Evolutionary conservation across 1,140 invertebrate genomes (phyloP).

Genomic region (Palaemon carinicauda): DNA sequence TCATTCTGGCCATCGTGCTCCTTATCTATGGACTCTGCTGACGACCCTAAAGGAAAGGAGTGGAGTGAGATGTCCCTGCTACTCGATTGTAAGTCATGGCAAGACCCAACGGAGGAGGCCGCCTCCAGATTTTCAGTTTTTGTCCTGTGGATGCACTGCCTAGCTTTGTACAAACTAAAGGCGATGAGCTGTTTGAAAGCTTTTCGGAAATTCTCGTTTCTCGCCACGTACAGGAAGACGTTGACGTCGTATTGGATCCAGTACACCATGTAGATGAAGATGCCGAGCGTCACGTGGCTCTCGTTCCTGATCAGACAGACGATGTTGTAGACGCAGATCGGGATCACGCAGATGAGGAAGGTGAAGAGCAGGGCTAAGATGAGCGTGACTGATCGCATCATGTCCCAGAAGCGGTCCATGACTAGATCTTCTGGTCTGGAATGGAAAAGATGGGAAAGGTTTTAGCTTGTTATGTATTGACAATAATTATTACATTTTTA

Average conservation of each 20-base stretch:
- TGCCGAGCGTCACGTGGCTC: background rate
- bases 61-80: too few species aligned
- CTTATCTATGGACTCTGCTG: too few species aligned
- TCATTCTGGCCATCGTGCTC: too few species aligned
- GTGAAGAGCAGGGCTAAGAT: conserved; percentile 25
- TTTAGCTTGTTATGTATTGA: too few species aligned
- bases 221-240: conserved; percentile 27
- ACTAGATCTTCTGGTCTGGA: conserved; percentile 24
- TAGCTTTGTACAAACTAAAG: too few species aligned
- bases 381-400: conserved; percentile 10
- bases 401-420: background rate
- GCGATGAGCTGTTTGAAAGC: background rate
- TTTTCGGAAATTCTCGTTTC: background rate
- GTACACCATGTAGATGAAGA: conserved; percentile 36
- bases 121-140: too few species aligned
- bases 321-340: conserved; percentile 46
- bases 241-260: conserved; percentile 39
- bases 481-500: too few species aligned
- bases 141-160: too few species aligned
- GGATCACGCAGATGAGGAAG: conserved; percentile 40
- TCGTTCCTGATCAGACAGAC: background rate
- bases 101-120: too few species aligned
- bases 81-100: too few species aligned
- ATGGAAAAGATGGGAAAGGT: background rate
- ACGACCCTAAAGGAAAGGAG: too few species aligned